Evolutionary conservation across 2,888 invertebrate genomes (phyloP).

Genomic region (Atrina japonica): DNA sequence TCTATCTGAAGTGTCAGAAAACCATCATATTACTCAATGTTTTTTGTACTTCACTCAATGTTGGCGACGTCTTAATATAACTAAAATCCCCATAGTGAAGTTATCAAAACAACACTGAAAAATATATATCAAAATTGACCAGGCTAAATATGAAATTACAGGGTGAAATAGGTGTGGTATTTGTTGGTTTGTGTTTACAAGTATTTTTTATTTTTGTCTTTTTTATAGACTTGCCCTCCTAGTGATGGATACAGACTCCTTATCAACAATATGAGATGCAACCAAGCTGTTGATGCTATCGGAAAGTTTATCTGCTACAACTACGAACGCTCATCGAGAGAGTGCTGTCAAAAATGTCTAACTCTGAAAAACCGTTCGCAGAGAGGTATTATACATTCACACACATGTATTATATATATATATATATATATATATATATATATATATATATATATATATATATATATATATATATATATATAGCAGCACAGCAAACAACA

Average conservation of each 20-base stretch:
- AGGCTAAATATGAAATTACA: too few relatives aligned
- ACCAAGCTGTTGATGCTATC: slow-evolving; percentile 57
- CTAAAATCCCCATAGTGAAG: too few relatives aligned
- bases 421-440: neutral
- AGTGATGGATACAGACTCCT: slow-evolving; percentile 52
- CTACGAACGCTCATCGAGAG: slow-evolving; percentile 65
- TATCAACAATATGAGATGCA: slow-evolving; percentile 68
- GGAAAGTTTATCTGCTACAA: slow-evolving; percentile 70
- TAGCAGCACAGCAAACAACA: too few relatives aligned
- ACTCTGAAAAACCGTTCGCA: slow-evolving; percentile 54
- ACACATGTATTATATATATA: neutral
- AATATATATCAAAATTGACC: too few relatives aligned
- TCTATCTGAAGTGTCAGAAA: too few relatives aligned
- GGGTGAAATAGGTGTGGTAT: too few relatives aligned
- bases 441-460: too few relatives aligned
- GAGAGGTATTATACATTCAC: slow-evolving; percentile 52
- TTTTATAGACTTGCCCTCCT: neutral
- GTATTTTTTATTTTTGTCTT: neutral
- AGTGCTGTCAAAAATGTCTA: slow-evolving; percentile 67
- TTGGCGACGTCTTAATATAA: too few relatives aligned
- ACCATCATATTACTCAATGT: too few relatives aligned
- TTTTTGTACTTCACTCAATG: too few relatives aligned
- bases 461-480: too few relatives aligned
- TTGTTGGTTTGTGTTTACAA: neutral
- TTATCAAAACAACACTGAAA: too few relatives aligned